Conservation (phyloP, 2,113 vertebrate species). For the Ptilorrhoa leucosticta region DNA sequence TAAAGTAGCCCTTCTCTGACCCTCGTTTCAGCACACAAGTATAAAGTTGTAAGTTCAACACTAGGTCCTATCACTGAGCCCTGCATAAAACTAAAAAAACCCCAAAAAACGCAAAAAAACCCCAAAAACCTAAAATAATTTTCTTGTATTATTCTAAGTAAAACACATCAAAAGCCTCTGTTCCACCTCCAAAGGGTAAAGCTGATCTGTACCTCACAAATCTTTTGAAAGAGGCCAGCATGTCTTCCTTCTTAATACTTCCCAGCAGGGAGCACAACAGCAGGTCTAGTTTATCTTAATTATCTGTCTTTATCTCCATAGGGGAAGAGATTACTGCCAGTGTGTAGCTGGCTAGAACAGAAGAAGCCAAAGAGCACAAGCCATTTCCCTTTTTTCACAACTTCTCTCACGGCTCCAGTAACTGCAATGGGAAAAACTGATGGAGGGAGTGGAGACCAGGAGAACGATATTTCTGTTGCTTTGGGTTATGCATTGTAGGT, state of each 20-base stretch:
- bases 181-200: neutral
- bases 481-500: neutral
- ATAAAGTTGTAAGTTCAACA: neutral
- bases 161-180: neutral
- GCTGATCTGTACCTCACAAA: neutral
- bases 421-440: neutral
- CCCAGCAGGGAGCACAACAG: constrained; percentile 21
- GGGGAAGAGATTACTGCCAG: constrained; percentile 26
- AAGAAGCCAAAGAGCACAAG: neutral
- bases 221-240: neutral
- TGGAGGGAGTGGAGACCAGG: neutral
- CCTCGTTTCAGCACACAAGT: neutral
- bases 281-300: constrained; percentile 48
- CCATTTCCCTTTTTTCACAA: neutral
- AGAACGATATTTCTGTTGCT: neutral
- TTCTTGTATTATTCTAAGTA: neutral
- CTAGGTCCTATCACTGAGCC: neutral
- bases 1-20: neutral
- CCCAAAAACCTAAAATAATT: neutral
- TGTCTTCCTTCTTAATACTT: neutral
- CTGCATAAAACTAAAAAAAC: neutral
- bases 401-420: neutral
- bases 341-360: constrained; percentile 13
- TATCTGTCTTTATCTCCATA: constrained; percentile 43
- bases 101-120: neutral